Evolutionary conservation across 2,797 vertebrate species (phyloP).

Genomic region (Limosa lapponica): DNA sequence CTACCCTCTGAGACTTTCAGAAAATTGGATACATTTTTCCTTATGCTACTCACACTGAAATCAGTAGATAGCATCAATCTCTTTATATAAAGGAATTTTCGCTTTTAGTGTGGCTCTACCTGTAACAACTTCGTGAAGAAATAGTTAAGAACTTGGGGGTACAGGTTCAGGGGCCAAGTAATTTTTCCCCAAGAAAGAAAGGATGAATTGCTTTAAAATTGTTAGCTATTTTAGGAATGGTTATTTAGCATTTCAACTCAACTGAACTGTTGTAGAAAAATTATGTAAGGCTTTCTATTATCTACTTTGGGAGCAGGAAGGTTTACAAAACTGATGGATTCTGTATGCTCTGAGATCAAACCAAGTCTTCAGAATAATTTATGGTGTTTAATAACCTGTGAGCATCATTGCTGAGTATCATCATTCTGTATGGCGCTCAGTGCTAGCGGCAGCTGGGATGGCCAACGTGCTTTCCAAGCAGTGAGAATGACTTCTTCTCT

Average conservation of each 20-base stretch:
- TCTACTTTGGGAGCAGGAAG: conserved; percentile 23
- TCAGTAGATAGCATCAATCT: neutral
- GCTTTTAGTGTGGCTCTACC: neutral
- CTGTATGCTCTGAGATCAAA: conserved; percentile 1
- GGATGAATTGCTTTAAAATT: conserved; percentile 4
- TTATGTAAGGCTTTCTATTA: neutral
- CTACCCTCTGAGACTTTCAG: neutral
- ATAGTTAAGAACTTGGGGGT: neutral
- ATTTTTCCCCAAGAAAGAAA: neutral
- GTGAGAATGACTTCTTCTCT: neutral
- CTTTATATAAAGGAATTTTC: neutral
- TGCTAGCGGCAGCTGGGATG: neutral
- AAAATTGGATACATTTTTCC: neutral
- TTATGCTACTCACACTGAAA: neutral
- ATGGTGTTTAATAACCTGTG: conserved; percentile 6
- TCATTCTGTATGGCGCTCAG: neutral
- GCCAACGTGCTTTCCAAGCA: conserved; percentile 3
- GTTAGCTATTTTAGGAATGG: conserved; percentile 2
- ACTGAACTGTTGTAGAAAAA: conserved; percentile 16
- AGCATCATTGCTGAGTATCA: neutral
- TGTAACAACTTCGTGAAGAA: neutral
- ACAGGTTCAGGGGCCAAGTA: neutral
- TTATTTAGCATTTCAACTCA: conserved; percentile 34
- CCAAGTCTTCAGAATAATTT: conserved; percentile 24
- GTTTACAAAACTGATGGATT: conserved; percentile 12